phyloP scores from a whole-genome alignment of 2,113 vertebrate genomes.

The Xyliphius kryptos region DNA sequence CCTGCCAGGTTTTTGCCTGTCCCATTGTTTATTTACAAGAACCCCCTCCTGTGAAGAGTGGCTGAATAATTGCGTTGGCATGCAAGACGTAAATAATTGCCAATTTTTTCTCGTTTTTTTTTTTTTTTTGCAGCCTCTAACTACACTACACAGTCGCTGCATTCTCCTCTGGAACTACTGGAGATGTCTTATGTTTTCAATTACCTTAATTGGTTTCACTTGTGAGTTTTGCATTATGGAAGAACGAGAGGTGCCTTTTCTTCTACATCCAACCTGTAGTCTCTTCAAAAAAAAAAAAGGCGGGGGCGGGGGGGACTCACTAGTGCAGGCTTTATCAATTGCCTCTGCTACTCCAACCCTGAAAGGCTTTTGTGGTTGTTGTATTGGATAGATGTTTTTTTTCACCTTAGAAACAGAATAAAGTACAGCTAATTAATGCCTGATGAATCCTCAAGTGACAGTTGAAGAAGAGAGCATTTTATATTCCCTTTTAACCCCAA shows the following conservation, averaged over 20 bases:
- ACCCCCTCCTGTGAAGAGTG: slow-evolving; percentile 41
- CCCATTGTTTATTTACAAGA: slow-evolving; percentile 46
- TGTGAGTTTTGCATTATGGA: slow-evolving; percentile 34
- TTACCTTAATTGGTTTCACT: slow-evolving; percentile 54
- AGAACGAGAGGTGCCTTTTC: slow-evolving; percentile 40
- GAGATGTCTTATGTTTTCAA: slow-evolving; percentile 51
- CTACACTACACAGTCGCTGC: slow-evolving; percentile 28
- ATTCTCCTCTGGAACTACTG: slow-evolving; percentile 40
- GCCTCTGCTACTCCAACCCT: slow-evolving; percentile 26
- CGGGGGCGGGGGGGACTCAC: slow-evolving; percentile 8
- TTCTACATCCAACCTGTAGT: slow-evolving; percentile 33
- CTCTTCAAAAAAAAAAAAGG: slow-evolving; percentile 23
- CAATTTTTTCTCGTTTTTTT: slow-evolving; percentile 48
- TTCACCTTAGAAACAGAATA: slow-evolving; percentile 27
- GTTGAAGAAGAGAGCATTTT: slow-evolving; percentile 21
- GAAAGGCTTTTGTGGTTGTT: slow-evolving; percentile 40
- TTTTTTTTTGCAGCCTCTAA: slow-evolving; percentile 26
- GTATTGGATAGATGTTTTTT: slow-evolving; percentile 29
- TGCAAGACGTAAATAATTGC: slow-evolving; percentile 59
- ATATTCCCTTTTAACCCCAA: slow-evolving; percentile 16
- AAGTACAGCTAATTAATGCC: slow-evolving; percentile 33
- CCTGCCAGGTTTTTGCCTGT: slow-evolving; percentile 35
- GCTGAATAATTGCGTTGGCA: slow-evolving; percentile 50
- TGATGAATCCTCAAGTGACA: slow-evolving; percentile 40
- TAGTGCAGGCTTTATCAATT: slow-evolving; percentile 36